Evolutionary conservation across 2,888 invertebrate genomes (phyloP), one percentile per base, ranked within the genome.

Genomic region (Sinotaia quadrata): DNA sequence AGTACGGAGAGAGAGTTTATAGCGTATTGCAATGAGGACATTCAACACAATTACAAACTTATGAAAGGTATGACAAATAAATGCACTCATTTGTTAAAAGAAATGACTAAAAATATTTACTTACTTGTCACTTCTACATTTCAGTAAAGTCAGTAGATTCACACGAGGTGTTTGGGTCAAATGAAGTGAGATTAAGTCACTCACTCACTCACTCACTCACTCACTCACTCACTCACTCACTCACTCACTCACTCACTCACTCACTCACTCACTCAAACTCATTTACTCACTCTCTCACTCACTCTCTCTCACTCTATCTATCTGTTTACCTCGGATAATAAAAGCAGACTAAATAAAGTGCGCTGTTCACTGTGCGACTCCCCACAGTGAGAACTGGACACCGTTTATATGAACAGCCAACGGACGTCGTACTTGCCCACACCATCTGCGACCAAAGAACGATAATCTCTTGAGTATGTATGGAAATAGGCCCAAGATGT

Each of bases 311-410:
- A 12, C 24, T 41, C 59, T 59, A 7, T 59, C 41, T 59, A 18
- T 24, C 27, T 24, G 21, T 78, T 75, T 69, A 83, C 83, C 78
- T 75, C 31, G 81, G 83, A 49, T 79, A 74, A 58, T 83, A 83
- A 66, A 78, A 82, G 61, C 83, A 83, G 24, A 78, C 81, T 49
- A 83, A 75, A 51, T 79, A 79, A 76, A 80, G 75, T 2, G 81
- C 78, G 54, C 81, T 76, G 34, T 70, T 60, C 21, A 74, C 49
- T 7, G 5, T 34, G n/a, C 68, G 18, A 8, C 58, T 62, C 10
- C 47, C 57, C 27, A 67, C 69, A 8, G 31, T 63, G 60, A 76
- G 61, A 0, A 29, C 21, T 4, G 61, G 67, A 24, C 76, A 76
- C 12, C 60, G 41, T 34, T 69, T 65, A 12, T 69, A 61, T 12